Percentiles rank a stretch among this genome's conserved stretches.
Evolutionary conservation across 2,797 vertebrate species (phyloP).

Genomic region (Mormyrops attenuatus): DNA sequence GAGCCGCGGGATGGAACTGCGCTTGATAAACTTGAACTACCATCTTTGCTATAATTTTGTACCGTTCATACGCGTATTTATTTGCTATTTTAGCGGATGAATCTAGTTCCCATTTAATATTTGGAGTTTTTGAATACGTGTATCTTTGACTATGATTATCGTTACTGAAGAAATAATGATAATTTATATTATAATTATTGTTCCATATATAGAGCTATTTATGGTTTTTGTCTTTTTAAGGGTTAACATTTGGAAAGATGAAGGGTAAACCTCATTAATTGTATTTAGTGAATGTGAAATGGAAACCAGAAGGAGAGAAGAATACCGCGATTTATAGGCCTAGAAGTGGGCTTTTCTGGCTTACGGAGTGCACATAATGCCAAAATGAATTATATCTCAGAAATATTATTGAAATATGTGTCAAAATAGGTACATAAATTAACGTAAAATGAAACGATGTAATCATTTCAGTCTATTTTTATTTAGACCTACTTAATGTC

Average conservation of each 20-base stretch:
- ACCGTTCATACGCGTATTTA: slow-evolving; percentile 54
- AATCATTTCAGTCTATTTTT: neutral
- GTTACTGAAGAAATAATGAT: slow-evolving; percentile 65
- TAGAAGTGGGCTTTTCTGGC: neutral
- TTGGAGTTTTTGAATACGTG: slow-evolving; percentile 54
- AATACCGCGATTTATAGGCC: neutral
- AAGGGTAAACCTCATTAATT: slow-evolving; percentile 51
- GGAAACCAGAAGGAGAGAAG: slow-evolving; percentile 56
- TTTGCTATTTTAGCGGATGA: slow-evolving; percentile 53
- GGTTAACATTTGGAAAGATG: slow-evolving; percentile 52
- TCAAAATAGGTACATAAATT: neutral
- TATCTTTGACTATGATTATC: slow-evolving; percentile 49
- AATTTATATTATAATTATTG: slow-evolving; percentile 52
- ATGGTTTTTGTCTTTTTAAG: slow-evolving; percentile 37
- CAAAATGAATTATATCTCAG: neutral
- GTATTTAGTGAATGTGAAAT: slow-evolving; percentile 53
- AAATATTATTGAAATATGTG: neutral
- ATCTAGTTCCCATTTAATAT: slow-evolving; percentile 30
- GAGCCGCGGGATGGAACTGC: neutral
- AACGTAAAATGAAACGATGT: neutral
- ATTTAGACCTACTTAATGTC: neutral
- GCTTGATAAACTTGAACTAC: neutral
- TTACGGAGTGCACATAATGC: neutral
- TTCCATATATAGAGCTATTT: slow-evolving; percentile 38
- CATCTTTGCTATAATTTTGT: slow-evolving; percentile 48